Evolutionary conservation across 92 coral and sea anemone species (phyloP).

Genomic region (Porites rus): DNA sequence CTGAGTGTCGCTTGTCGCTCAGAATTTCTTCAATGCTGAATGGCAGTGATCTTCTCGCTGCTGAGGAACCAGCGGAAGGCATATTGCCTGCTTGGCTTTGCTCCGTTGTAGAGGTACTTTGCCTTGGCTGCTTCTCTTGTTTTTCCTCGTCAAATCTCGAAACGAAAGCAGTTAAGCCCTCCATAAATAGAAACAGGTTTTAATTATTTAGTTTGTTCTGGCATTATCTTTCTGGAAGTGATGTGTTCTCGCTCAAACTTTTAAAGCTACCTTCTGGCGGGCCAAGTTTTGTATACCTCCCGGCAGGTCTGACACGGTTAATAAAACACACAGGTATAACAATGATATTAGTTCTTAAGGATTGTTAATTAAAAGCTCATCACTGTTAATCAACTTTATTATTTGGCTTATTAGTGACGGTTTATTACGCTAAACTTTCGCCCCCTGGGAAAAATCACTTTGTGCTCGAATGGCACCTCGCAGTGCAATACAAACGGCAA

Average conservation of each 20-base stretch:
- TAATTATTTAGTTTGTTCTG: constrained; percentile 21
- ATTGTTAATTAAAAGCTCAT: constrained; percentile 83
- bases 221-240: constrained; percentile 6
- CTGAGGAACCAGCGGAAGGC: constrained; percentile 4
- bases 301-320: constrained; percentile 39
- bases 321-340: constrained; percentile 54
- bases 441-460: constrained; percentile 70
- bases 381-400: constrained; percentile 86
- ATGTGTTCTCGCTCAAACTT: background rate
- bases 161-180: constrained; percentile 90
- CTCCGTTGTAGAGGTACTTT: background rate
- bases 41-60: constrained; percentile 41
- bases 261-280: background rate
- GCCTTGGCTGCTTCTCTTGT: background rate
- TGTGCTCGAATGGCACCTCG: constrained; percentile 58
- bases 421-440: constrained; percentile 81
- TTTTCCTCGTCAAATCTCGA: constrained; percentile 79
- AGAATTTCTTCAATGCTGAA: constrained; percentile 88
- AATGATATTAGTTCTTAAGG: constrained; percentile 52
- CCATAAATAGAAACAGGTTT: constrained; percentile 57
- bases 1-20: constrained; percentile 50
- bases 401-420: constrained; percentile 78
- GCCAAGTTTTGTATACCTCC: background rate
- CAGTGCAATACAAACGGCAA: constrained; percentile 35
- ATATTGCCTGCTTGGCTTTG: constrained; percentile 10